Evolutionary conservation across 2,888 invertebrate species (phyloP), one percentile per base, ranked within the genome.

Genomic region (Polydesmus complanatus): DNA sequence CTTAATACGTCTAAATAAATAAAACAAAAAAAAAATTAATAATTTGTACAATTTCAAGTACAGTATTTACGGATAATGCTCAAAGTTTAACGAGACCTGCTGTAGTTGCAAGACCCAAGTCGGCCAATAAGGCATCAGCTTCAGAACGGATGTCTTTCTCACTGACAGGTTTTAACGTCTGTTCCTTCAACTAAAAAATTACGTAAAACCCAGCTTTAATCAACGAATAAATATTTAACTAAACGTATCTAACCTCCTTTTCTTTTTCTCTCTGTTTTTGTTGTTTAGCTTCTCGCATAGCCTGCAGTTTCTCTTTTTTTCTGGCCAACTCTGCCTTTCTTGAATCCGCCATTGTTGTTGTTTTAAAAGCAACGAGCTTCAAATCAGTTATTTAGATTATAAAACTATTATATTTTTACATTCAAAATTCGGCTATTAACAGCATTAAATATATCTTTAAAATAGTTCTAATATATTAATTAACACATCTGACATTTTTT

Each of bases 321-420:
- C 90, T 81, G 76, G 92, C 92, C 69, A 93, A 74, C 77, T 93
- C 92, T n/a, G 88, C 90, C 74, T 89, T 90, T 65, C 92, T 82
- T 22, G 23, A 55, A 76, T 92, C 92, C 58, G 87, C 83, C 88
- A 88, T 88, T 63, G 62, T 62, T 55, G 26, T 27, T 22, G 55
- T 37, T 22, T 55, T 27, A 8, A 8, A 37, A 37, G 8, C 37
- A 37, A 14, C 37, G 37, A 37, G 14, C 5, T 37, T 37, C 5
- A 37, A 37, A n/a, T n/a, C n/a, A n/a, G n/a, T n/a, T n/a, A n/a
- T n/a, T n/a, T n/a, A n/a, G n/a, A n/a, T n/a, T n/a, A n/a, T n/a
- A n/a, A n/a, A n/a, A n/a, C n/a, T n/a, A n/a, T n/a, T n/a, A n/a
- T n/a, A n/a, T n/a, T n/a, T n/a, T n/a, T n/a, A n/a, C n/a, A n/a